These are phyloP conservation scores for Parotocinclus haroldoi DNA, from an alignment of 2,797 vertebrate genomes.

Conservation along the genomic window DNA sequence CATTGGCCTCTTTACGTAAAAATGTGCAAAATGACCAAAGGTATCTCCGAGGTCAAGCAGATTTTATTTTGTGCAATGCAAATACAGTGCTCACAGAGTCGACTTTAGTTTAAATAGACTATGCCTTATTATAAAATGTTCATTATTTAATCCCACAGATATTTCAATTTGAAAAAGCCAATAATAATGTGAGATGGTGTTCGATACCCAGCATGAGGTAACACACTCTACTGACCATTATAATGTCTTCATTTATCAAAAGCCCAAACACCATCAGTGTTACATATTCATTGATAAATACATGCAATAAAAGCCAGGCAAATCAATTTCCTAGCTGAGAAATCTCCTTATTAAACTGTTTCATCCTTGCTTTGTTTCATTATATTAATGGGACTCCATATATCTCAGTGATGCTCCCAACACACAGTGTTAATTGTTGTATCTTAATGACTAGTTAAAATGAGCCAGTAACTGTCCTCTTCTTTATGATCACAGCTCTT, in stretches of 20 bases:
- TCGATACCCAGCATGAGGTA: not conserved
- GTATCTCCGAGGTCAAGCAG: conserved; percentile 39
- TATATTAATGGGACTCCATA: not conserved
- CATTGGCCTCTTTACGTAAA: conserved; percentile 32
- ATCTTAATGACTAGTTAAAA: not conserved
- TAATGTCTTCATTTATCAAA: no score
- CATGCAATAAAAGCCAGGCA: no score
- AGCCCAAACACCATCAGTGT: no score
- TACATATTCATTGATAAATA: no score
- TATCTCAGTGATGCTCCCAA: not conserved
- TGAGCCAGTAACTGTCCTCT: no score
- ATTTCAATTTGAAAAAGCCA: conserved; percentile 1
- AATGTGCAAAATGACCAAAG: conserved; percentile 44
- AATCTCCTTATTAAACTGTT: not conserved
- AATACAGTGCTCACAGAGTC: no score
- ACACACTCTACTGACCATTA: not conserved
- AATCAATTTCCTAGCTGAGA: not conserved
- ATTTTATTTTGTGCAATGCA: conserved; percentile 25
- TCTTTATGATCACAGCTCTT: no score
- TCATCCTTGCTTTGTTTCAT: not conserved
- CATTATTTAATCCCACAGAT: no score
- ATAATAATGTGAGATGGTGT: not conserved
- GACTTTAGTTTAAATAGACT: not conserved
- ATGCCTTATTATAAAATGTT: no score
- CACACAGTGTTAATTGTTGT: not conserved